A percentile compares a stretch with the other conserved stretches of the same genome.
Conservation (phyloP, 2,797 vertebrate genomes). For the Poecilia wingei region DNA sequence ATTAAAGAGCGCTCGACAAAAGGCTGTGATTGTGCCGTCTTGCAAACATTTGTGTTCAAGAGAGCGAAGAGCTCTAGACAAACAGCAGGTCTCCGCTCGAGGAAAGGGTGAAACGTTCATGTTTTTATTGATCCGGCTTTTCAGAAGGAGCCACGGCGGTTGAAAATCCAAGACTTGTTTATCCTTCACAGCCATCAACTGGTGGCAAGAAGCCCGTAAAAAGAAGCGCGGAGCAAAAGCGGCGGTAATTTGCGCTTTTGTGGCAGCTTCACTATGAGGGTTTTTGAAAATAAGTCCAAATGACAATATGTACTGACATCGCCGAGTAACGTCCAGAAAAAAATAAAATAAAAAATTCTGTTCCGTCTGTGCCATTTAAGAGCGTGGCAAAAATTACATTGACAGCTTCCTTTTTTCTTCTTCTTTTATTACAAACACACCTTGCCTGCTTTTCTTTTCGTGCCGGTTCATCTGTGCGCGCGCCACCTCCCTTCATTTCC, state of each 20-base stretch:
- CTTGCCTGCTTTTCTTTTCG: neutral
- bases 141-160: neutral
- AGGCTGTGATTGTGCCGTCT: neutral
- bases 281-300: neutral
- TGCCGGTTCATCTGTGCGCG: neutral
- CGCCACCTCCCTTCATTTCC: neutral
- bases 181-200: neutral
- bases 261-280: neutral
- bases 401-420: neutral
- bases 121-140: neutral
- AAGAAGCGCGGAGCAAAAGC: neutral
- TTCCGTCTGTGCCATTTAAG: neutral
- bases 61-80: neutral
- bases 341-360: no score
- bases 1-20: neutral
- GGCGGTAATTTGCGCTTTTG: neutral
- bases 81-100: neutral
- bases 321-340: neutral
- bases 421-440: neutral
- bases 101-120: neutral
- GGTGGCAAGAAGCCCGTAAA: neutral
- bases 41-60: neutral
- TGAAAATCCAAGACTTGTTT: neutral
- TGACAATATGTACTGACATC: neutral
- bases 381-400: neutral